Percentiles rank a stretch among this genome's conserved stretches.
These are phyloP conservation scores for Dicranocentrus wangi DNA, from an alignment of 2,888 invertebrate species.

Conservation along the genomic window DNA sequence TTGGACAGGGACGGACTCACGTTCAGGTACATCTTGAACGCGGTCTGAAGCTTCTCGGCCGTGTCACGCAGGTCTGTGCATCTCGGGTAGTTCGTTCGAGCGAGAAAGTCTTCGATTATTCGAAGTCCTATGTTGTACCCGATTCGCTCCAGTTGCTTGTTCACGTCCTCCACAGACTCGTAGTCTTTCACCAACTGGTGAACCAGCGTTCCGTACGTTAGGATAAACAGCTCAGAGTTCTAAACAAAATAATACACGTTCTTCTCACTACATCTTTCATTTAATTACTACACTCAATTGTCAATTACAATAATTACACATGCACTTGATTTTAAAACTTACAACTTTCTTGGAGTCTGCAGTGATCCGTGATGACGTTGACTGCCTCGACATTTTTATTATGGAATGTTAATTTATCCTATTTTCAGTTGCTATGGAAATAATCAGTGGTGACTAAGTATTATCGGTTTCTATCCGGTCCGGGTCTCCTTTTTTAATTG, in stretches of 20 bases:
- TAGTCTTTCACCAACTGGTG: slow-evolving; percentile 97
- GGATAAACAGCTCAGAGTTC: slow-evolving; percentile 96
- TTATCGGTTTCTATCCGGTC: no score
- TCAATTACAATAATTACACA: background rate
- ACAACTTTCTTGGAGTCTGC: slow-evolving; percentile 71
- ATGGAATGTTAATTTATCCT: no score
- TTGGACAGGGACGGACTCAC: slow-evolving; percentile 79
- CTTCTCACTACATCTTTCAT: no score
- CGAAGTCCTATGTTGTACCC: slow-evolving; percentile 99
- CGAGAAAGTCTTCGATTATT: slow-evolving; percentile 97
- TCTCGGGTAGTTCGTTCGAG: slow-evolving; percentile 89
- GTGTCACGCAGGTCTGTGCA: slow-evolving; percentile 97
- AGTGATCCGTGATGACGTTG: slow-evolving; percentile 64
- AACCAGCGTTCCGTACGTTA: slow-evolving; percentile 98
- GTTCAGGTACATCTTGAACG: slow-evolving; percentile 50
- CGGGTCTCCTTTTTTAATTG: no score
- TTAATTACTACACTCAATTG: background rate
- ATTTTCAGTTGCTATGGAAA: no score
- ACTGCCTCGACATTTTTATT: slow-evolving; percentile 50
- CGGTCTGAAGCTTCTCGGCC: slow-evolving; percentile 89
- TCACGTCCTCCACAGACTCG: slow-evolving; percentile 94
- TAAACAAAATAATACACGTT: slow-evolving; percentile 75
- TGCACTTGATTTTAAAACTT: no score
- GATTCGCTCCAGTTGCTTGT: slow-evolving; percentile 94
- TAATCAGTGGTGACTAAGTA: no score